Evolutionary conservation across 2,113 vertebrate genomes (phyloP).

Genomic region (Anarhynchus alexandrinus): DNA sequence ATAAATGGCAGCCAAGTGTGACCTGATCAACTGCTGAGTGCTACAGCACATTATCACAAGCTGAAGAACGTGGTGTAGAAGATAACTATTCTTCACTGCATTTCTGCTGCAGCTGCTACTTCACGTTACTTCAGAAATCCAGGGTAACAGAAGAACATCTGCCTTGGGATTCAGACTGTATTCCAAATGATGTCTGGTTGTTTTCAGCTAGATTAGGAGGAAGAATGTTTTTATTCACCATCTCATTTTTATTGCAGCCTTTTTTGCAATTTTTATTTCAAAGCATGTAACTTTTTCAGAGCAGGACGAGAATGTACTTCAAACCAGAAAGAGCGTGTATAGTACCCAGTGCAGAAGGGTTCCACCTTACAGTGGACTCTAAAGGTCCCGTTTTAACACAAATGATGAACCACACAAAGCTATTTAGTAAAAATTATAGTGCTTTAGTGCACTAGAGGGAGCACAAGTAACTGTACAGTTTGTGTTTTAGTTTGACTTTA

Average conservation of each 20-base stretch:
- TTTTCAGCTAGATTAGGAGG: neutral
- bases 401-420: neutral
- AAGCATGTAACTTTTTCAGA: neutral
- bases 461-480: neutral
- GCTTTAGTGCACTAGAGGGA: neutral
- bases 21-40: neutral
- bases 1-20: neutral
- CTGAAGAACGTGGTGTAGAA: neutral
- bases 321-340: neutral
- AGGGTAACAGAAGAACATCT: neutral
- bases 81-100: neutral
- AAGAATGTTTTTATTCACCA: neutral
- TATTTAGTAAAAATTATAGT: neutral
- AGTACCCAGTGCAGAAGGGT: neutral
- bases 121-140: neutral
- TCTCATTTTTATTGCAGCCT: neutral
- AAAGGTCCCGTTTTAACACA: neutral
- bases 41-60: neutral
- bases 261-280: neutral
- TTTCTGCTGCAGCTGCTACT: neutral
- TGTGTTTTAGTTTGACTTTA: constrained; percentile 17
- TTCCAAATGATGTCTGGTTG: neutral
- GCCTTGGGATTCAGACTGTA: neutral
- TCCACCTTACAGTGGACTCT: neutral
- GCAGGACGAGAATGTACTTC: neutral